Percentiles rank a stretch among this genome's conserved stretches.
These are phyloP conservation scores for Dendroctonus ponderosae DNA, from an alignment of 1,140 invertebrate genomes.

Conservation along the genomic window DNA sequence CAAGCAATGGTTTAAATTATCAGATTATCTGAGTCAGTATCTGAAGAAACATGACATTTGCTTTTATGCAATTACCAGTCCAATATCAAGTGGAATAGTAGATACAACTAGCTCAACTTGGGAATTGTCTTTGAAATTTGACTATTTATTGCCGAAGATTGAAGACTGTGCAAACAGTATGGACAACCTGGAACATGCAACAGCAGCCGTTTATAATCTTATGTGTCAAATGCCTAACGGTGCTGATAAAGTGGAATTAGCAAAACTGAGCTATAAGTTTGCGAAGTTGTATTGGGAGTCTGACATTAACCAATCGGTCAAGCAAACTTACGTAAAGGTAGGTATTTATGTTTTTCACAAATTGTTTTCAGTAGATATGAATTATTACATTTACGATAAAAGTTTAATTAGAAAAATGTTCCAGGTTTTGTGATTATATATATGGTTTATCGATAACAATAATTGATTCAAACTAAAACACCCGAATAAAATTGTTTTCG, in stretches of 20 bases:
- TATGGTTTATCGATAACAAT: no score
- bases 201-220: conserved; percentile 43
- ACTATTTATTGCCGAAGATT: conserved; percentile 39
- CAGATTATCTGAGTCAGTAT: conserved; percentile 33
- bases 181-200: conserved; percentile 39
- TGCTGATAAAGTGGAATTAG: conserved; percentile 44
- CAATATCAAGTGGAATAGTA: conserved; percentile 30
- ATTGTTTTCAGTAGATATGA: no score
- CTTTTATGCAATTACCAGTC: conserved; percentile 41
- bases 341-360: no score
- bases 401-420: no score
- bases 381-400: no score
- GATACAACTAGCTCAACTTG: conserved; percentile 27
- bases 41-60: conserved; percentile 44
- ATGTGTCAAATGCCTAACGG: conserved; percentile 41
- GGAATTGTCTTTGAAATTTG: conserved; percentile 38
- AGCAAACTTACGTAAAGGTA: no score
- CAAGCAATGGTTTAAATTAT: conserved; percentile 41
- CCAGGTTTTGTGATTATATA: no score
- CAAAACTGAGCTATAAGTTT: conserved; percentile 43
- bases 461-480: no score
- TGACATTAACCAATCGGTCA: background rate
- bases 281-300: conserved; percentile 35
- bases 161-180: conserved; percentile 43
- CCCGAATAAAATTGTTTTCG: no score